These are phyloP conservation scores for Ageneiosus marmoratus DNA, from an alignment of 2,113 vertebrate species.

Conservation along the genomic window DNA sequence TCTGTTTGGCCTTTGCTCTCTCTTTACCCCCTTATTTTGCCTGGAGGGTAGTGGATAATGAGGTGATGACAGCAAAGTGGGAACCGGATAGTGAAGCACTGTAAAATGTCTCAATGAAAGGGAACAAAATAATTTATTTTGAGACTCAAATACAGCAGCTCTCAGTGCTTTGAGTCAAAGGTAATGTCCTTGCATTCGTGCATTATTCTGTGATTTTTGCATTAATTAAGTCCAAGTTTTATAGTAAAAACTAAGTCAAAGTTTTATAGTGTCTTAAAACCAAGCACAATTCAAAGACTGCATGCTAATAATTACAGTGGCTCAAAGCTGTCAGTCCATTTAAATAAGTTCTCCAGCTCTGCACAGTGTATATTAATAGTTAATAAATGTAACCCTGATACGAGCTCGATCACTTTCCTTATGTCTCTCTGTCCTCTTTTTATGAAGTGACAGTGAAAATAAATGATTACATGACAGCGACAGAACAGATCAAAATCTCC, in stretches of 20 bases:
- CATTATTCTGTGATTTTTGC: neutral
- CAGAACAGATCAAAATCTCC: slow-evolving; percentile 29
- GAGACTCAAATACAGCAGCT: neutral
- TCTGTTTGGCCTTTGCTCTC: slow-evolving; percentile 19
- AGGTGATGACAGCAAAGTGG: slow-evolving; percentile 17
- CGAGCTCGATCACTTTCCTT: slow-evolving; percentile 33
- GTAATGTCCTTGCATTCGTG: slow-evolving; percentile 2
- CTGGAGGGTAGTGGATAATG: slow-evolving; percentile 9
- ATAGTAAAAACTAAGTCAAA: slow-evolving; percentile 1
- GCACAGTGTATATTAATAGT: slow-evolving; percentile 39
- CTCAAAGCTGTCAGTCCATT: slow-evolving; percentile 39
- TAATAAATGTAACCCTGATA: slow-evolving; percentile 43
- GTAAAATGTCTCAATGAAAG: neutral
- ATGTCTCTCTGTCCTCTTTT: slow-evolving; percentile 27
- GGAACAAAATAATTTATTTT: neutral
- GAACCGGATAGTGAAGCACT: neutral
- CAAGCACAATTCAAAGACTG: slow-evolving; percentile 20
- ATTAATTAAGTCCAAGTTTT: neutral
- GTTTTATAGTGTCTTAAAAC: slow-evolving; percentile 6
- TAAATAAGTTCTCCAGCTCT: slow-evolving; percentile 33
- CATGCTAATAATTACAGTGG: slow-evolving; percentile 15
- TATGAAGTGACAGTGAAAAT: slow-evolving; percentile 39
- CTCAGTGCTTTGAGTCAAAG: neutral
- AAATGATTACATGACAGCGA: slow-evolving; percentile 35
- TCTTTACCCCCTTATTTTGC: slow-evolving; percentile 19